Evolutionary conservation across 2,888 invertebrate genomes (phyloP).

Genomic region (Rhodophaea formosa): DNA sequence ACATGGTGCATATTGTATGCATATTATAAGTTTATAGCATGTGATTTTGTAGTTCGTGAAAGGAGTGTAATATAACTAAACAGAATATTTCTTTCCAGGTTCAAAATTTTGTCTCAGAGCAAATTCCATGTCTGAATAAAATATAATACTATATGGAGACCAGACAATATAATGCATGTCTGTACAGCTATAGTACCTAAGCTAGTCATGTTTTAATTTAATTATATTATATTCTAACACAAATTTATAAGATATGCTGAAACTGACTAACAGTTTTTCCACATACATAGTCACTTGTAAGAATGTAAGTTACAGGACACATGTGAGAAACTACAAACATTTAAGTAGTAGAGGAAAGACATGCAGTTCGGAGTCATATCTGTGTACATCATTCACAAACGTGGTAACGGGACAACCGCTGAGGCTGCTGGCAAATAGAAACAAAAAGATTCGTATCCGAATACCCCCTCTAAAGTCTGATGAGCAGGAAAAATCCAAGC

Average conservation of each 20-base stretch:
- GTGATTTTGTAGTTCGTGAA: too few species aligned
- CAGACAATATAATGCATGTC: conserved; percentile 44
- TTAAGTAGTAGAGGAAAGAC: conserved; percentile 50
- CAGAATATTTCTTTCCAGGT: conserved; percentile 54
- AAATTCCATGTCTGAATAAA: conserved; percentile 61
- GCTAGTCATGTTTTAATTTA: conserved; percentile 41
- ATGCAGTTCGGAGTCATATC: conserved; percentile 43
- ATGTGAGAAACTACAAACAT: conserved; percentile 52
- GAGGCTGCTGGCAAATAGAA: conserved; percentile 43
- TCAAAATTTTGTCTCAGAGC: conserved; percentile 51
- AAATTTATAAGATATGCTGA: conserved; percentile 70
- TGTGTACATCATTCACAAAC: conserved; percentile 28
- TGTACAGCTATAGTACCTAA: conserved; percentile 31
- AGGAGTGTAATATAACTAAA: too few species aligned
- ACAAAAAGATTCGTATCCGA: conserved; percentile 44
- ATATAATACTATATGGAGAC: conserved; percentile 26
- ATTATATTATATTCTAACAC: conserved; percentile 43
- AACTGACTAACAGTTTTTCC: conserved; percentile 73
- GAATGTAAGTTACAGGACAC: conserved; percentile 43
- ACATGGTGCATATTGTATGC: too few species aligned
- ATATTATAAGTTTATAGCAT: too few species aligned
- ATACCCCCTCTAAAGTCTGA: conserved; percentile 44
- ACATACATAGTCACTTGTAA: conserved; percentile 67
- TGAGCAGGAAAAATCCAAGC: conserved; percentile 40
- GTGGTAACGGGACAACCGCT: conserved; percentile 35